Evolutionary conservation across 2,888 invertebrate species (phyloP).

Genomic region (Himalopsyche japonica): DNA sequence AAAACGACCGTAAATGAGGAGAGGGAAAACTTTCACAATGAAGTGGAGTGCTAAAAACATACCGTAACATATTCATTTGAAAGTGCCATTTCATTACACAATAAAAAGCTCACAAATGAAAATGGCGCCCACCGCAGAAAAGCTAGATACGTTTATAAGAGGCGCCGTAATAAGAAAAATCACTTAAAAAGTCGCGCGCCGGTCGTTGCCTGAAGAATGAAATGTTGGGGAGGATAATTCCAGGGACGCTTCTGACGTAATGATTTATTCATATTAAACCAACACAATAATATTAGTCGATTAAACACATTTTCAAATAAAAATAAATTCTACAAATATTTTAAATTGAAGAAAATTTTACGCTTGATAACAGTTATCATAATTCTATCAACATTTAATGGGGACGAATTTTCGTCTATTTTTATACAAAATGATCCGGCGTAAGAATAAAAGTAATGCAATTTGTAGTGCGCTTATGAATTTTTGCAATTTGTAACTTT

Average conservation of each 20-base stretch:
- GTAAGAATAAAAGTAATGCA: too few relatives aligned
- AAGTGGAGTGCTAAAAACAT: conserved; percentile 25
- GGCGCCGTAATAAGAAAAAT: conserved; percentile 59
- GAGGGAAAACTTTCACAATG: conserved; percentile 29
- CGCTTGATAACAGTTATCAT: too few relatives aligned
- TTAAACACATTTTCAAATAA: too few relatives aligned
- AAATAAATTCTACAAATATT: too few relatives aligned
- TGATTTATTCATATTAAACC: too few relatives aligned
- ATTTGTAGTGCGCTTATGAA: too few relatives aligned
- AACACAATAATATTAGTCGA: too few relatives aligned
- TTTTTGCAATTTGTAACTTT: too few relatives aligned
- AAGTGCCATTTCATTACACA: conserved; percentile 39
- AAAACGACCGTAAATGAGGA: conserved; percentile 35
- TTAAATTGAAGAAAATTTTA: too few relatives aligned
- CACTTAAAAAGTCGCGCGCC: conserved; percentile 53
- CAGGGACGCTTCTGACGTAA: background rate
- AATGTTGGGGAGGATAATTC: conserved; percentile 12
- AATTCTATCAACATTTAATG: too few relatives aligned
- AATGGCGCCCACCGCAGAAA: conserved; percentile 24
- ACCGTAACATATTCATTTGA: conserved; percentile 39
- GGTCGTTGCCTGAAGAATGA: conserved; percentile 26
- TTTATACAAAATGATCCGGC: too few relatives aligned
- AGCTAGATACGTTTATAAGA: conserved; percentile 38
- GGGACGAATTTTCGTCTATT: too few relatives aligned
- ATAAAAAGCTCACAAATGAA: conserved; percentile 36